These are phyloP conservation scores for Odiellus spinosus DNA, from an alignment of 2,888 invertebrate species.

Conservation along the genomic window DNA sequence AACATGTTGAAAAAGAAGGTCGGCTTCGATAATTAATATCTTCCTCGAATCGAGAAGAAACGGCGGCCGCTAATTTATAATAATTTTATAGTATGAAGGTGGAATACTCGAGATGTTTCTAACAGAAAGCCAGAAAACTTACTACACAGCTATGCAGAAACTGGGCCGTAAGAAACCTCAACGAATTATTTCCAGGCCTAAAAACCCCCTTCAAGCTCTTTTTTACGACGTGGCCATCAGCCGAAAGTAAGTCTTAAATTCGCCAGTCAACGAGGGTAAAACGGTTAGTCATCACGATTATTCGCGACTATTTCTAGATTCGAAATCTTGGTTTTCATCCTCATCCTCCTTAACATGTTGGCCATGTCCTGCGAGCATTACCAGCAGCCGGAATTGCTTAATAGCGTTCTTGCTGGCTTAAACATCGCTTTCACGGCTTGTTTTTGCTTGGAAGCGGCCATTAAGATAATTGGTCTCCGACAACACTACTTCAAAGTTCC, in stretches of 20 bases:
- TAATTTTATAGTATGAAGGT: slow-evolving; percentile 47
- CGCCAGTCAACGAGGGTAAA: too few species aligned
- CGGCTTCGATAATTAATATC: neutral
- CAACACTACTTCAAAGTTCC: slow-evolving; percentile 98
- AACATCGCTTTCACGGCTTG: slow-evolving; percentile 96
- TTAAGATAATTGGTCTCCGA: slow-evolving; percentile 93
- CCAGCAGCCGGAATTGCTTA: slow-evolving; percentile 52
- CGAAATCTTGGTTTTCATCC: slow-evolving; percentile 97
- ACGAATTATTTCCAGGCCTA: slow-evolving; percentile 93
- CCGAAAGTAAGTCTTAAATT: slow-evolving; percentile 9
- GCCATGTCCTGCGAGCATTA: slow-evolving; percentile 98
- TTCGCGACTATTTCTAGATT: slow-evolving; percentile 57
- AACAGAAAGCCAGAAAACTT: slow-evolving; percentile 99
- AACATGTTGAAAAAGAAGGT: slow-evolving; percentile 96
- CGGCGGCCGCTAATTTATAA: too few species aligned
- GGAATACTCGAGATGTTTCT: slow-evolving; percentile 98
- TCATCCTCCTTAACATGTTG: slow-evolving; percentile 95
- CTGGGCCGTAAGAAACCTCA: slow-evolving; percentile 96
- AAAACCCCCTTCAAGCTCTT: slow-evolving; percentile 51
- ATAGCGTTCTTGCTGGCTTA: slow-evolving; percentile 61
- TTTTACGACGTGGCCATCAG: slow-evolving; percentile 14
- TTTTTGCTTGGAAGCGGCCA: slow-evolving; percentile 92
- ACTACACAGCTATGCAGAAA: slow-evolving; percentile 99
- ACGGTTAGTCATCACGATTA: slow-evolving; percentile 1
- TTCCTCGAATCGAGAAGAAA: neutral